Percentiles rank a stretch among this genome's conserved stretches.
Evolutionary conservation across 1,140 invertebrate genomes (phyloP).

Genomic region (Callitettix versicolor): DNA sequence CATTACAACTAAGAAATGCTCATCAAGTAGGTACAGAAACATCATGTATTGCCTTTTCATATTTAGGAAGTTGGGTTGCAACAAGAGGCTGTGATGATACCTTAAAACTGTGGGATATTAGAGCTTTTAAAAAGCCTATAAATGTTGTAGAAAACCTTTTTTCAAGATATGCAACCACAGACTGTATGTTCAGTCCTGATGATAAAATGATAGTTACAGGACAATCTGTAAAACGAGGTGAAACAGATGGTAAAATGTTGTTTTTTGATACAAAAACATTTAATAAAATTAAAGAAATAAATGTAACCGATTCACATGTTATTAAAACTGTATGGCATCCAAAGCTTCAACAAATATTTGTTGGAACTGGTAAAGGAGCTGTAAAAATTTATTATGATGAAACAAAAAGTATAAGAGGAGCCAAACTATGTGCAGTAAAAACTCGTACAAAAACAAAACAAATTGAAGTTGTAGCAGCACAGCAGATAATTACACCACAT

Average conservation of each 20-base stretch:
- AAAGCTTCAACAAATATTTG: constrained; percentile 91
- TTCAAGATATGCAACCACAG: constrained; percentile 47
- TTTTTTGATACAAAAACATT: constrained; percentile 78
- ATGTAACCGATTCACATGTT: constrained; percentile 67
- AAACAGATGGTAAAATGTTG: constrained; percentile 59
- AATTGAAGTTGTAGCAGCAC: constrained; percentile 75
- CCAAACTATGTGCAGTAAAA: constrained; percentile 81
- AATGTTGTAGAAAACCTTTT: constrained; percentile 57
- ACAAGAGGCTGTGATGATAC: constrained; percentile 86
- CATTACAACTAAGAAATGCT: constrained; percentile 61
- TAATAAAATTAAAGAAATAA: constrained; percentile 58
- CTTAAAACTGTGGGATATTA: constrained; percentile 89
- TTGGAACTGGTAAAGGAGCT: constrained; percentile 83
- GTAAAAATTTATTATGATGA: constrained; percentile 88
- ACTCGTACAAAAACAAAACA: constrained; percentile 65
- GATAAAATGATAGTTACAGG: constrained; percentile 84
- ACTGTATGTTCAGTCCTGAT: constrained; percentile 78
- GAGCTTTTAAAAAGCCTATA: constrained; percentile 70
- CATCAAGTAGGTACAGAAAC: constrained; percentile 76
- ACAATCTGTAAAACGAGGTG: constrained; percentile 61
- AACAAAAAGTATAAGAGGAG: constrained; percentile 74
- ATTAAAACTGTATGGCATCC: constrained; percentile 93
- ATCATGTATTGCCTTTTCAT: constrained; percentile 77
- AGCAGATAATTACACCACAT: constrained; percentile 96
- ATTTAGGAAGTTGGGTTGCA: constrained; percentile 67